phyloP scores from a whole-genome alignment of 2,797 vertebrate genomes.

The Staurois parvus region DNA sequence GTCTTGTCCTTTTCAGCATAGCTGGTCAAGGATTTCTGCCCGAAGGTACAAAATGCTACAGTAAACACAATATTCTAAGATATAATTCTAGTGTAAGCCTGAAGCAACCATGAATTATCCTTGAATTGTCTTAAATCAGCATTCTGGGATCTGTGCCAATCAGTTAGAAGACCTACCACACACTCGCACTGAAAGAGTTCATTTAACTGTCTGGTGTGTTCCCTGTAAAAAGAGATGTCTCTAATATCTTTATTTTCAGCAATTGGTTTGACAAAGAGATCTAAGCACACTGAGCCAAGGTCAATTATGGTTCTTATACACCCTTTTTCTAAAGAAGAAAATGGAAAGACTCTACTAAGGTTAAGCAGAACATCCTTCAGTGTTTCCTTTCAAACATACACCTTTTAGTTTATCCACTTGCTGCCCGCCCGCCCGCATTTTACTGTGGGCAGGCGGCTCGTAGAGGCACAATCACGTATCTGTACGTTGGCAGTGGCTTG shows the following conservation, averaged over 20 bases:
- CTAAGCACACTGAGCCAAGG: conserved; percentile 8
- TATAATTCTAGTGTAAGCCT: conserved; percentile 57
- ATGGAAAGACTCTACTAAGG: neutral
- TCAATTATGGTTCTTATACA: conserved; percentile 2
- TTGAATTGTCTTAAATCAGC: conserved; percentile 55
- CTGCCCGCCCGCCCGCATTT: too few relatives aligned
- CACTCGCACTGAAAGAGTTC: conserved; percentile 54
- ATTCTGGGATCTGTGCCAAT: conserved; percentile 59
- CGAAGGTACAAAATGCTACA: conserved; percentile 60
- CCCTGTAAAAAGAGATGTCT: conserved; percentile 41
- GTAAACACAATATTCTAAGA: conserved; percentile 61
- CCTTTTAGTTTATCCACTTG: neutral
- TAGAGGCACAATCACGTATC: too few relatives aligned
- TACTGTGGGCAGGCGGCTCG: too few relatives aligned
- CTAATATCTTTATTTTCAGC: conserved; percentile 55
- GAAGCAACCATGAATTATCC: conserved; percentile 49
- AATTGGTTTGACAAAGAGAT: conserved; percentile 37
- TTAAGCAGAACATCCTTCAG: neutral
- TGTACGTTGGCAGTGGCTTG: too few relatives aligned
- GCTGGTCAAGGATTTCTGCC: conserved; percentile 59
- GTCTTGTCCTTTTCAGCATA: conserved; percentile 57
- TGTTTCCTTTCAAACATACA: neutral
- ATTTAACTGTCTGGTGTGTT: conserved; percentile 56
- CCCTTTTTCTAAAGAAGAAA: neutral
- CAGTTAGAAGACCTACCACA: conserved; percentile 63